Conservation (phyloP, 2,113 vertebrate species). For the Sinocyclocheilus maitianheensis region DNA sequence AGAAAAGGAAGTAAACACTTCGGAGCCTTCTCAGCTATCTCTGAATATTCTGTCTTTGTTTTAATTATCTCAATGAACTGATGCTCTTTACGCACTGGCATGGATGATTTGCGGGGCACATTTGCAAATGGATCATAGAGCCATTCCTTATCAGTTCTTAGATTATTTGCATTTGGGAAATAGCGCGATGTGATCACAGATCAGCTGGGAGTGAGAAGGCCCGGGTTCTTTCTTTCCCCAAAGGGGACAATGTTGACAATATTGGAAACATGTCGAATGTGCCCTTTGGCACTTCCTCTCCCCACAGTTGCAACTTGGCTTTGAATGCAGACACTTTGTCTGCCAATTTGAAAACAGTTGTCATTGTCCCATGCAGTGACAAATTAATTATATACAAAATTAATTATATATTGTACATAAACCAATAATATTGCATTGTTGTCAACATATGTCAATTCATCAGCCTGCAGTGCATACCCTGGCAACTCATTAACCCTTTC, state of each 20-base stretch:
- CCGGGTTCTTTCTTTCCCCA: background rate
- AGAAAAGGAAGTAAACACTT: background rate
- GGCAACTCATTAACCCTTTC: conserved; percentile 49
- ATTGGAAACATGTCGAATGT: conserved; percentile 44
- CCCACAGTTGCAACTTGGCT: conserved; percentile 54
- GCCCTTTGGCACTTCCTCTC: conserved; percentile 36
- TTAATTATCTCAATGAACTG: background rate
- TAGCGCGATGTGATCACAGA: background rate
- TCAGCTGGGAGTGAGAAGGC: background rate
- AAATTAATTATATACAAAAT: conserved; percentile 26
- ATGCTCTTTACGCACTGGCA: background rate
- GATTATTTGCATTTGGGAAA: background rate
- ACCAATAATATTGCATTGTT: conserved; percentile 54
- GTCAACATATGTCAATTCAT: conserved; percentile 51
- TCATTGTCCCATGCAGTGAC: conserved; percentile 51
- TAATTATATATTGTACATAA: conserved; percentile 52
- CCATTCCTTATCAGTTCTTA: background rate
- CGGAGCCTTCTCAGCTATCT: background rate
- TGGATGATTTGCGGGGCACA: background rate
- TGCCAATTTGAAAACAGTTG: conserved; percentile 46
- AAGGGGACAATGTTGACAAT: background rate
- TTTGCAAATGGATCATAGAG: background rate
- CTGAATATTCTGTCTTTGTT: background rate
- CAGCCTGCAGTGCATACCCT: conserved; percentile 48
- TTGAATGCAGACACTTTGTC: conserved; percentile 48